These are phyloP conservation scores for Dromiciops gliroides DNA, from an alignment of 2,113 vertebrate genomes.

Conservation along the genomic window DNA sequence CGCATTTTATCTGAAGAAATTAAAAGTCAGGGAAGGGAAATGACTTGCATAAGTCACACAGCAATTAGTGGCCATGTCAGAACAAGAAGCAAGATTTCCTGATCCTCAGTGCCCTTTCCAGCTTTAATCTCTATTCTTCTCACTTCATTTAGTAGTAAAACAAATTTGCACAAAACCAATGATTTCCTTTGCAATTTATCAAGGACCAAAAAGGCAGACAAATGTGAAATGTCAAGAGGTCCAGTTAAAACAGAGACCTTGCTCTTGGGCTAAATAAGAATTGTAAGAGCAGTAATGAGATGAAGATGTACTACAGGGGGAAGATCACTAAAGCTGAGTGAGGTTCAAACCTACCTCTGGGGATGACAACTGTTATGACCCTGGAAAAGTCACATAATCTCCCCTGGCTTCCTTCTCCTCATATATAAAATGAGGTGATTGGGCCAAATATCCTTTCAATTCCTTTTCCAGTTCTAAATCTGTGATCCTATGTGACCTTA, in stretches of 20 bases:
- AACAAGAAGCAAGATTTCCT: not conserved
- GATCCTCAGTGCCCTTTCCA: not conserved
- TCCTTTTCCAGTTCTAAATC: no score
- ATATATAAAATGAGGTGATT: no score
- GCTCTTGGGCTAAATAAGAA: not conserved
- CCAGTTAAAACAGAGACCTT: not conserved
- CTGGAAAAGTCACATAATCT: no score
- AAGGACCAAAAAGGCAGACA: not conserved
- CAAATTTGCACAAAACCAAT: not conserved
- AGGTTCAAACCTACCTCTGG: no score
- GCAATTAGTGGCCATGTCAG: not conserved
- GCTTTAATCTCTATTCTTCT: not conserved
- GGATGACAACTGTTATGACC: no score
- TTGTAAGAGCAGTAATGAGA: no score
- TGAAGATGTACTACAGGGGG: no score
- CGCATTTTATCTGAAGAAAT: not conserved
- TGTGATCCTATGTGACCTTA: no score
- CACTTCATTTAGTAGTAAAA: not conserved
- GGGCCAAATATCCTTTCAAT: no score
- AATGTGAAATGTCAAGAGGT: not conserved
- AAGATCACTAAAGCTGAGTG: no score
- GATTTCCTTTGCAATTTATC: conserved; percentile 1
- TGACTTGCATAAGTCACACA: not conserved
- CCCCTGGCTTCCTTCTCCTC: no score
- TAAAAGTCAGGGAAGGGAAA: not conserved